Conservation (phyloP, 1,140 invertebrate species). For the Trissolcus basalis region DNA sequence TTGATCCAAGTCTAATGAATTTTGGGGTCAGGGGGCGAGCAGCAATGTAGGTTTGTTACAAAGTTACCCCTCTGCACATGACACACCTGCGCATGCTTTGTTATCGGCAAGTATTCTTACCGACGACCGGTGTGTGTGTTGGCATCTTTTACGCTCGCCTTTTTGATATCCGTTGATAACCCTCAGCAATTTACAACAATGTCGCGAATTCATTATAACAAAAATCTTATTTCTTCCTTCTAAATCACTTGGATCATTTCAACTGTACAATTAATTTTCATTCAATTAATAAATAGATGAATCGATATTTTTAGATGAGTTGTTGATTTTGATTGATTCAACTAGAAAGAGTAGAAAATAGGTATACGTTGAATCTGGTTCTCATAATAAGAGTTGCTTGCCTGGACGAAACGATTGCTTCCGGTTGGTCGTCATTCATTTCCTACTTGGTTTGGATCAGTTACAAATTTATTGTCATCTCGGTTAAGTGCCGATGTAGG, state of each 20-base stretch:
- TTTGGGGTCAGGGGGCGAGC: conserved; percentile 21
- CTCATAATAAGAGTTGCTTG: no score
- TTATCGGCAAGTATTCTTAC: conserved; percentile 28
- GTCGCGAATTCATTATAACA: not conserved
- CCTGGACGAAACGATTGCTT: conserved; percentile 49
- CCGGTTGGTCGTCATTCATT: conserved; percentile 53
- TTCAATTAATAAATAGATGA: no score
- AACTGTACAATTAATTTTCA: no score
- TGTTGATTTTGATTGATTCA: no score
- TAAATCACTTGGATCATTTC: no score
- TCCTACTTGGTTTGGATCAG: conserved; percentile 42
- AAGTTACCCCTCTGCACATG: conserved; percentile 6
- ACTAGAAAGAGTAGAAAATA: conserved; percentile 28
- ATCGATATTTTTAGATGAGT: no score
- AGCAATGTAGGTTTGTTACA: conserved; percentile 18
- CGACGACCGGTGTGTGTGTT: conserved; percentile 21
- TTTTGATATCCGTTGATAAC: conserved; percentile 13
- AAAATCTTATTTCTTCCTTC: no score
- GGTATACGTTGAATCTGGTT: conserved; percentile 15
- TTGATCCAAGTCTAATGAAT: conserved; percentile 42
- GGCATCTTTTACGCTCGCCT: not conserved
- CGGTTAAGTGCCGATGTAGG: conserved; percentile 30
- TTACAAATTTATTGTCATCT: conserved; percentile 45
- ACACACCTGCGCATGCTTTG: conserved; percentile 27
- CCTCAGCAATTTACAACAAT: no score